These are phyloP conservation scores for Xestia sexstrigata DNA, from an alignment of 2,888 invertebrate species.

Conservation along the genomic window DNA sequence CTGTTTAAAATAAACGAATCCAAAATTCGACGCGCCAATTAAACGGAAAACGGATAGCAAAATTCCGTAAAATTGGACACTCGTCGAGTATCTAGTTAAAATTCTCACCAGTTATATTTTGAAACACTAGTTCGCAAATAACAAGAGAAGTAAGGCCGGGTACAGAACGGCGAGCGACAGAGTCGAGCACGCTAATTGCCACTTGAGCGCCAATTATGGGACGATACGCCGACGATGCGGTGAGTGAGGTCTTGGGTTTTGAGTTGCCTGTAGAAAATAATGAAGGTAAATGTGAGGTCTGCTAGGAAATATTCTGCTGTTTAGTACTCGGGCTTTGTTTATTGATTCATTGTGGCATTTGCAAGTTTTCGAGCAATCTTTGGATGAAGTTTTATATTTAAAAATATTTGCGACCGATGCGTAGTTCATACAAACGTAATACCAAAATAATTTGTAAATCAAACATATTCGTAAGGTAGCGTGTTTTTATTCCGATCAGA, in stretches of 20 bases:
- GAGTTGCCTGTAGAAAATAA: slow-evolving; percentile 64
- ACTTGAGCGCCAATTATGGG: slow-evolving; percentile 87
- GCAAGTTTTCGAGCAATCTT: slow-evolving; percentile 2
- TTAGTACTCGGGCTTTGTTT: slow-evolving; percentile 16
- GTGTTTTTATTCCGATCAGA: too few relatives aligned
- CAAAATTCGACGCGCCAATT: slow-evolving; percentile 45
- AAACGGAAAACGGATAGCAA: slow-evolving; percentile 47
- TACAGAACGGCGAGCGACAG: slow-evolving; percentile 75
- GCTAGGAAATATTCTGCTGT: slow-evolving; percentile 34
- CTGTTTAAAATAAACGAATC: neutral
- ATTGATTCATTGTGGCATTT: neutral
- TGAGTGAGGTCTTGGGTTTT: slow-evolving; percentile 62
- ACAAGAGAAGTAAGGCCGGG: slow-evolving; percentile 75
- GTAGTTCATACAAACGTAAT: too few relatives aligned
- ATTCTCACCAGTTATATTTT: slow-evolving; percentile 62
- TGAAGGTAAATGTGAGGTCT: slow-evolving; percentile 62
- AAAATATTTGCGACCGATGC: too few relatives aligned
- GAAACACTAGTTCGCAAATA: slow-evolving; percentile 72
- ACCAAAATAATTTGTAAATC: too few relatives aligned
- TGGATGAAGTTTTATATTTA: neutral
- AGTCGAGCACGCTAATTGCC: slow-evolving; percentile 86
- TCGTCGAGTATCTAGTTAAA: slow-evolving; percentile 42
- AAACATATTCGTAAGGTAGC: too few relatives aligned
- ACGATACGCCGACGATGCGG: slow-evolving; percentile 73
- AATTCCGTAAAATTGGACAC: slow-evolving; percentile 59